Percentiles rank a stretch among this genome's conserved stretches.
Evolutionary conservation across 2,797 vertebrate genomes (phyloP).

Genomic region (Furcifer pardalis): DNA sequence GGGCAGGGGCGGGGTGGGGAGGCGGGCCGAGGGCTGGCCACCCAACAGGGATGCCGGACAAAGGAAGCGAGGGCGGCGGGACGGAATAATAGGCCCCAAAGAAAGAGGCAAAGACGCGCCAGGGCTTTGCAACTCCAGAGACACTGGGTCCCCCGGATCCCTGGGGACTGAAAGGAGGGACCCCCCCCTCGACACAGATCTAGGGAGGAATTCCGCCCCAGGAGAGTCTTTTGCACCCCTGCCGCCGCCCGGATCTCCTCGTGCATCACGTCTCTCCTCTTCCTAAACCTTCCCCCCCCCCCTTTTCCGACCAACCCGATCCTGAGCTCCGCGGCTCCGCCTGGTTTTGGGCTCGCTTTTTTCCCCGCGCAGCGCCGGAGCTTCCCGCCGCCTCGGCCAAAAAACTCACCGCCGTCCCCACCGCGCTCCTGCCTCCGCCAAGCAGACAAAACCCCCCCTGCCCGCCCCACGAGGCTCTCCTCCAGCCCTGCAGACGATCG

Average conservation of each 20-base stretch:
- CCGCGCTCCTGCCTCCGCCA: not conserved
- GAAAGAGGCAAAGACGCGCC: too few relatives aligned
- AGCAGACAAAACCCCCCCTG: too few relatives aligned
- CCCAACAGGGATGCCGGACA: not conserved
- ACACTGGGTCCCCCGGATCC: too few relatives aligned
- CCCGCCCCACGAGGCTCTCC: not conserved
- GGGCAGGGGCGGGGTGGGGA: not conserved
- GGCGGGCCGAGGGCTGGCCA: not conserved
- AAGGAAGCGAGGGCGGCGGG: conserved; percentile 3
- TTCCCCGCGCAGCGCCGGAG: not conserved
- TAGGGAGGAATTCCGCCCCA: not conserved
- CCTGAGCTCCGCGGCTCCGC: conserved; percentile 5
- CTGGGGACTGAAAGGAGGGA: too few relatives aligned
- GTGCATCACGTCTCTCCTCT: not conserved
- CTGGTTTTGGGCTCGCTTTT: not conserved
- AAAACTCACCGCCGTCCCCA: conserved; percentile 24
- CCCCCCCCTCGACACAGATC: not conserved
- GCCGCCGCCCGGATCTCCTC: not conserved
- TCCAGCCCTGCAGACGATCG: not conserved
- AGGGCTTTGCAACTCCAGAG: too few relatives aligned
- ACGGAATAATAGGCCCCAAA: not conserved
- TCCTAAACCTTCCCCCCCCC: not conserved
- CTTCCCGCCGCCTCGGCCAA: too few relatives aligned
- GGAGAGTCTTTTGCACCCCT: too few relatives aligned
- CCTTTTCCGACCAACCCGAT: not conserved